phyloP scores from a whole-genome alignment of 1,140 invertebrate species.

The Leucophenga varia region DNA sequence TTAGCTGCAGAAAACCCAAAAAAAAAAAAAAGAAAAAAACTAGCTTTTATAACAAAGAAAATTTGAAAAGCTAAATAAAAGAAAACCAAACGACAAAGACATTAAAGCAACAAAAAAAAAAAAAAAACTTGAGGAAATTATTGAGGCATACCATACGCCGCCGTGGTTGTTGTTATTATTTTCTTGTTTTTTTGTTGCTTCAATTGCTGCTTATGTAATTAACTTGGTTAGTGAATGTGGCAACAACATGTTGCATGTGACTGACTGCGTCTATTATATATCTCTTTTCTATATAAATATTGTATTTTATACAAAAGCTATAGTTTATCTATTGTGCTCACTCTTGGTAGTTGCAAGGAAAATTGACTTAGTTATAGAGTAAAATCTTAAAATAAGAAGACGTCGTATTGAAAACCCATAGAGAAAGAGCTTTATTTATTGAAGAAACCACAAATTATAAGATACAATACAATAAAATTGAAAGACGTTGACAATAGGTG shows the following conservation, averaged over 20 bases:
- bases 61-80: not conserved
- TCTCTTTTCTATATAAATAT: too few species aligned
- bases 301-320: too few species aligned
- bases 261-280: conserved; percentile 7
- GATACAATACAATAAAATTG: too few species aligned
- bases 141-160: conserved; percentile 32
- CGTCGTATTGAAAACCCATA: too few species aligned
- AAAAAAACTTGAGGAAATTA: conserved; percentile 20
- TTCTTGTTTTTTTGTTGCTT: conserved; percentile 1
- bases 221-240: conserved; percentile 26
- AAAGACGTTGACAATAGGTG: too few species aligned
- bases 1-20: not conserved
- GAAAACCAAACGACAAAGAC: too few species aligned
- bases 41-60: not conserved
- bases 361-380: too few species aligned
- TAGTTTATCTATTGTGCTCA: too few species aligned
- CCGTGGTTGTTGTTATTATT: not conserved
- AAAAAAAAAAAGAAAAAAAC: not conserved
- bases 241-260: conserved; percentile 28
- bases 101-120: not conserved
- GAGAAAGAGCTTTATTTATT: too few species aligned
- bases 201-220: conserved; percentile 43
- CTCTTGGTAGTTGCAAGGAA: too few species aligned
- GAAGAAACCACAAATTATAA: too few species aligned
- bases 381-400: too few species aligned